Conservation (phyloP, 2,113 vertebrate species). For the Cardinalis cardinalis region DNA sequence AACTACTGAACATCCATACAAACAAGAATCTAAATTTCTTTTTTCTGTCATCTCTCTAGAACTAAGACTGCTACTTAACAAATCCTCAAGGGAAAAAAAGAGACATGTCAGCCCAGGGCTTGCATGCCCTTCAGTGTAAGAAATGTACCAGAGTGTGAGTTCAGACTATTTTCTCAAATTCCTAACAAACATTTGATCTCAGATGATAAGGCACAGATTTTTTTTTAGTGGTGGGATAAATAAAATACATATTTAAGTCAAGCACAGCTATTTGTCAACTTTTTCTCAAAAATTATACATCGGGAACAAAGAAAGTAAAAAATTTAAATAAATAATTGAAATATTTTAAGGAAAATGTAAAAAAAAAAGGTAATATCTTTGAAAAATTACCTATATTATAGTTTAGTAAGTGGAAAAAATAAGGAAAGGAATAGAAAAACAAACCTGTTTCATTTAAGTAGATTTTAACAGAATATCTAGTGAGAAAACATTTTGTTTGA, state of each 20-base stretch:
- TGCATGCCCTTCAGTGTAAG: accelerated
- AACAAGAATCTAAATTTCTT: neutral
- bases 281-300: neutral
- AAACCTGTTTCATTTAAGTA: neutral
- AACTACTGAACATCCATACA: neutral
- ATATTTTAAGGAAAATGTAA: neutral
- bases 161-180: neutral
- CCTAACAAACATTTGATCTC: neutral
- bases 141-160: neutral
- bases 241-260: neutral
- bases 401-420: neutral
- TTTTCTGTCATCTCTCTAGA: neutral
- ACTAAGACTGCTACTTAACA: neutral
- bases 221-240: neutral
- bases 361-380: neutral
- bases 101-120: neutral
- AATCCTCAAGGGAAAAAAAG: neutral
- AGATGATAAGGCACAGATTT: neutral
- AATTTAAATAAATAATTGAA: neutral
- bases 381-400: neutral
- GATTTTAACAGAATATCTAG: neutral
- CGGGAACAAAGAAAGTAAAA: neutral
- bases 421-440: neutral
- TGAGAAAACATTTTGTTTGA: neutral
- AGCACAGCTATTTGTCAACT: neutral